A percentile compares a stretch with the other conserved stretches of the same genome.
These are phyloP conservation scores for Henricia sp. DNA, from an alignment of 53 echinoderm and acorn worm species.

Conservation along the genomic window DNA sequence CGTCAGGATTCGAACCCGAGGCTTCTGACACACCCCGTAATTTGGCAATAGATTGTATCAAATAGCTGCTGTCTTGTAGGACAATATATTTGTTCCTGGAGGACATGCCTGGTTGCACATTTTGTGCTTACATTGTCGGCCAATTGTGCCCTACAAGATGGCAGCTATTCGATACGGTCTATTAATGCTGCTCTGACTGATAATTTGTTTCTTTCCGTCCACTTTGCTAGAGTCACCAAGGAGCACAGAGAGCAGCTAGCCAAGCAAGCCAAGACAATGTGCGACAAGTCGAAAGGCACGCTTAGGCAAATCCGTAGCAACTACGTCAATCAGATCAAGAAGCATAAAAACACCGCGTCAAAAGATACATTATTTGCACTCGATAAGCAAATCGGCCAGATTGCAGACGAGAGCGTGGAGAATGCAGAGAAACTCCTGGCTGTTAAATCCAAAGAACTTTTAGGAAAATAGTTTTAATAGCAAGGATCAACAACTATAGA, in stretches of 20 bases:
- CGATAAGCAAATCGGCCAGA: slow-evolving; percentile 91
- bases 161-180: too few relatives aligned
- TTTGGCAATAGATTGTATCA: too few relatives aligned
- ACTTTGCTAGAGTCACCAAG: slow-evolving; percentile 82
- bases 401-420: slow-evolving; percentile 65
- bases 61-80: too few relatives aligned
- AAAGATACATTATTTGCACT: slow-evolving; percentile 88
- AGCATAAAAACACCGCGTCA: slow-evolving; percentile 74
- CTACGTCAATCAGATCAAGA: slow-evolving; percentile 67
- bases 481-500: not conserved
- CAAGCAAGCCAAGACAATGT: slow-evolving; percentile 84
- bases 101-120: too few relatives aligned
- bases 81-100: too few relatives aligned
- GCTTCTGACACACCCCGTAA: too few relatives aligned
- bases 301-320: slow-evolving; percentile 71
- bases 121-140: too few relatives aligned
- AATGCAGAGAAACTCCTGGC: slow-evolving; percentile 73
- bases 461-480: slow-evolving; percentile 63
- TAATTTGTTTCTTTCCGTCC: slow-evolving; percentile 5
- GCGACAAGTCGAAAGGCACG: slow-evolving; percentile 85
- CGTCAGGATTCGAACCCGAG: too few relatives aligned
- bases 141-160: too few relatives aligned
- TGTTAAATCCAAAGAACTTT: slow-evolving; percentile 81
- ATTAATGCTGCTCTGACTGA: too few relatives aligned
- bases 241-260: slow-evolving; percentile 91